These are phyloP conservation scores for Caloenas nicobarica DNA, from an alignment of 2,113 vertebrate species.

Conservation along the genomic window DNA sequence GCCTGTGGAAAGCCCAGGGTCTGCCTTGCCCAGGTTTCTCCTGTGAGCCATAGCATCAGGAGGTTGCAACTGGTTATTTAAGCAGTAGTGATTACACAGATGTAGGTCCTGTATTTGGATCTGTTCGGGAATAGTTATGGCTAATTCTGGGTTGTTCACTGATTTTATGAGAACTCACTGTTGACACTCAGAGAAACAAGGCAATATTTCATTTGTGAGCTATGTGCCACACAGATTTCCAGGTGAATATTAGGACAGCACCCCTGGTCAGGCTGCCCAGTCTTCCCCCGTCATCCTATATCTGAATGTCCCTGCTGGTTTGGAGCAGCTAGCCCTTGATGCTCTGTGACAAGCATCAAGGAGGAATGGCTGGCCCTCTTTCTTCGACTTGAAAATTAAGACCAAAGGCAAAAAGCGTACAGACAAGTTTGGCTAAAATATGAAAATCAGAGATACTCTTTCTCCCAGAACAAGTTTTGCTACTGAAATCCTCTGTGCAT, in stretches of 20 bases:
- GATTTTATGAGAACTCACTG: neutral
- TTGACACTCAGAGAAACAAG: neutral
- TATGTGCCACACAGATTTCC: neutral
- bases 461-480: neutral
- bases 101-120: neutral
- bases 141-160: neutral
- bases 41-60: fast-evolving
- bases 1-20: fast-evolving
- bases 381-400: neutral
- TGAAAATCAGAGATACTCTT: neutral
- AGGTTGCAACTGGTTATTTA: neutral
- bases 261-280: fast-evolving
- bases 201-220: neutral
- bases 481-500: neutral
- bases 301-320: neutral
- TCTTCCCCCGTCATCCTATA: neutral
- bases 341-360: neutral
- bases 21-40: neutral
- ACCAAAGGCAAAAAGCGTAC: neutral
- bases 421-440: neutral
- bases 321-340: neutral
- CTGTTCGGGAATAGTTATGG: neutral
- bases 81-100: neutral
- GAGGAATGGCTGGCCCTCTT: neutral
- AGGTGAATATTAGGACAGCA: neutral